These are phyloP conservation scores for Shinisaurus crocodilurus DNA, from an alignment of 2,113 vertebrate species.

Conservation along the genomic window DNA sequence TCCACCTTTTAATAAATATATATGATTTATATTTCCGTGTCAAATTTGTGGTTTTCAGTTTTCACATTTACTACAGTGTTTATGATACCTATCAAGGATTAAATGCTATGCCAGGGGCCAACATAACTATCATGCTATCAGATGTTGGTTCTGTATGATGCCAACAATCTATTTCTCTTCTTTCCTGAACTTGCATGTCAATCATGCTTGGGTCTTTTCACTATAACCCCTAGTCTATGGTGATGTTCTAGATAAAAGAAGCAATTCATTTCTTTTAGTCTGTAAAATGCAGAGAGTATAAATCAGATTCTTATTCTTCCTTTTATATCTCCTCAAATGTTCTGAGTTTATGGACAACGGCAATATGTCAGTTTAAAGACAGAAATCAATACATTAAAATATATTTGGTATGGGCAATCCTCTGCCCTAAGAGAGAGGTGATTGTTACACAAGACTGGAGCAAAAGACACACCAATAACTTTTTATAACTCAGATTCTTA, in stretches of 20 bases:
- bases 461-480: background rate
- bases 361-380: background rate
- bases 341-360: slow-evolving; percentile 32
- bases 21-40: background rate
- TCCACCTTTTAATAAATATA: background rate
- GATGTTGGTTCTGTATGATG: background rate
- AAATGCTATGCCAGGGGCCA: background rate
- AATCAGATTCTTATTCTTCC: slow-evolving; percentile 43
- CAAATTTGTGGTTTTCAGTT: background rate
- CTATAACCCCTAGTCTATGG: slow-evolving; percentile 14
- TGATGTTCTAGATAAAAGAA: slow-evolving; percentile 15
- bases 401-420: background rate
- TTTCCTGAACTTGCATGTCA: background rate
- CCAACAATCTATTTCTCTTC: background rate
- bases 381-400: slow-evolving; percentile 34
- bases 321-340: slow-evolving; percentile 38
- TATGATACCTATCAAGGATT: background rate
- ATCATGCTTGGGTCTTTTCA: slow-evolving; percentile 9
- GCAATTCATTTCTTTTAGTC: slow-evolving; percentile 44
- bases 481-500: background rate
- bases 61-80: background rate
- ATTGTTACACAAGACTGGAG: background rate
- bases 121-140: background rate
- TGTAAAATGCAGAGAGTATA: slow-evolving; percentile 40
- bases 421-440: background rate